Evolutionary conservation across 2,888 invertebrate genomes (phyloP).

Genomic region (Nymphalis c-album): DNA sequence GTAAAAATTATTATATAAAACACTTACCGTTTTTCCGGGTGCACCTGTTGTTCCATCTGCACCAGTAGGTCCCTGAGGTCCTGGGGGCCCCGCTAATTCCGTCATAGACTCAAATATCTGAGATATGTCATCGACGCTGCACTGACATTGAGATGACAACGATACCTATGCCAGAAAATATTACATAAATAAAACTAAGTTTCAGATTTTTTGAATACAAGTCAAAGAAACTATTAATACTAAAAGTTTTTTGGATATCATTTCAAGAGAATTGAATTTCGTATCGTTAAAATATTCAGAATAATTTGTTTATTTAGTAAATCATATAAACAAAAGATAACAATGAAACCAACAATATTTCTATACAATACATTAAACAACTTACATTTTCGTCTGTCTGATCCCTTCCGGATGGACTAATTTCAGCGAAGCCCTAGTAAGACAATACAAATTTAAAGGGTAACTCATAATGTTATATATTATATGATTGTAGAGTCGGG

Average conservation of each 20-base stretch:
- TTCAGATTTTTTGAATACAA: no score
- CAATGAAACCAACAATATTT: constrained; percentile 9
- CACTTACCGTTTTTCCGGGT: constrained; percentile 88
- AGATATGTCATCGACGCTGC: constrained; percentile 86
- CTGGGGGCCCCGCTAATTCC: constrained; percentile 85
- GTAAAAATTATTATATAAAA: background rate
- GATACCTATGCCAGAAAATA: constrained; percentile 56
- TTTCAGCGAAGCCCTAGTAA: constrained; percentile 20
- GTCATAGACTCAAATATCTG: constrained; percentile 83
- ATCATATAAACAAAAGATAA: background rate
- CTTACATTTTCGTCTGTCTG: constrained; percentile 28
- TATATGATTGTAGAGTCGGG: constrained; percentile 23
- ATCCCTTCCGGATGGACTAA: constrained; percentile 30
- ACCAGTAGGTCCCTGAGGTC: constrained; percentile 84
- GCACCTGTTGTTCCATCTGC: constrained; percentile 90
- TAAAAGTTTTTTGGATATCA: no score
- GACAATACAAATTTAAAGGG: constrained; percentile 32
- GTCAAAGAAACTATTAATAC: no score
- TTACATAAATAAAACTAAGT: background rate
- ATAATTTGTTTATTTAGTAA: no score
- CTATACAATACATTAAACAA: constrained; percentile 20
- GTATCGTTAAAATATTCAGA: no score
- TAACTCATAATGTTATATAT: constrained; percentile 28
- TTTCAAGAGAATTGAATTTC: no score
- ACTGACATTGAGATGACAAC: constrained; percentile 84